A percentile compares a stretch with the other conserved stretches of the same genome.
These are phyloP conservation scores for Oplegnathus fasciatus DNA, from an alignment of 2,113 vertebrate genomes.

Conservation along the genomic window DNA sequence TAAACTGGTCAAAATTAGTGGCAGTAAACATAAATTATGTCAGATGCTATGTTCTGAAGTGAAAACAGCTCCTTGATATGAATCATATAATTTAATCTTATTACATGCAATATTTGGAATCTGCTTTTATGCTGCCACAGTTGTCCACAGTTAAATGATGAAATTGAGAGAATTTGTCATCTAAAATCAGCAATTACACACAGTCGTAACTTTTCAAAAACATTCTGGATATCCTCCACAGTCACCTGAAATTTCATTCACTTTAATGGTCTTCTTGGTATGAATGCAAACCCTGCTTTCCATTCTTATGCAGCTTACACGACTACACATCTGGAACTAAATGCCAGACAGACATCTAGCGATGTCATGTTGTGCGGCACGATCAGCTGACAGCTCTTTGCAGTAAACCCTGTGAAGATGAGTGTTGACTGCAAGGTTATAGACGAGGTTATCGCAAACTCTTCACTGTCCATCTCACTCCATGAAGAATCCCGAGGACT, in stretches of 20 bases:
- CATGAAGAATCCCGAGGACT: neutral
- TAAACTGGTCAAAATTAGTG: neutral
- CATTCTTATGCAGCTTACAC: neutral
- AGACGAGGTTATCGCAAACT: conserved; percentile 55
- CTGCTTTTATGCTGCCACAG: conserved; percentile 1
- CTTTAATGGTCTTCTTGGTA: neutral
- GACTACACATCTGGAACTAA: neutral
- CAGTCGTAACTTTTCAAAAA: conserved; percentile 2
- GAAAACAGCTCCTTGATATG: neutral
- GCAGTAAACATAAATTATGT: neutral
- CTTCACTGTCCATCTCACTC: conserved; percentile 44
- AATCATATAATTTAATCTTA: neutral
- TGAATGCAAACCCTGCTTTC: neutral
- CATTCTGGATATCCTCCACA: neutral
- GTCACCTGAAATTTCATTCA: neutral
- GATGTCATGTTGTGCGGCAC: neutral
- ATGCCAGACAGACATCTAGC: neutral
- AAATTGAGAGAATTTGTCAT: conserved; percentile 14
- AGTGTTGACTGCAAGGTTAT: conserved; percentile 54
- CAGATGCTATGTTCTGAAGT: neutral
- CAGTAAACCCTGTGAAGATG: conserved; percentile 22
- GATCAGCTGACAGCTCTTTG: conserved; percentile 35
- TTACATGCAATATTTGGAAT: conserved; percentile 6
- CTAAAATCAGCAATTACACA: conserved; percentile 4
- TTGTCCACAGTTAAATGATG: conserved; percentile 5